phyloP scores from a whole-genome alignment of 2,797 vertebrate genomes.

The Enteromius paludinosus region DNA sequence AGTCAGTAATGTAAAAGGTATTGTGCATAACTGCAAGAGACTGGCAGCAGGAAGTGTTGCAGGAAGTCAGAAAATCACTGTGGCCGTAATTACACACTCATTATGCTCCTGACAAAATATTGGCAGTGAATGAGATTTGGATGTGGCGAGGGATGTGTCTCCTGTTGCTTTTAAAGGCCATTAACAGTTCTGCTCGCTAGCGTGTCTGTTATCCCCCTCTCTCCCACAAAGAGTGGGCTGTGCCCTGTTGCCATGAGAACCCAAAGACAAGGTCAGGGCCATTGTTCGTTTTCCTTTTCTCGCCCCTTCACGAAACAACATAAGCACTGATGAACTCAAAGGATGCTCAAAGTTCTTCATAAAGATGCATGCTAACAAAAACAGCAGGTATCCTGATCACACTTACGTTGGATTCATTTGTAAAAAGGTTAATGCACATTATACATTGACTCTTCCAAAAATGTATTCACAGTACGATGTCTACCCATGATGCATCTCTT shows the following conservation, averaged over 20 bases:
- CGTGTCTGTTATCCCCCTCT: slow-evolving; percentile 24
- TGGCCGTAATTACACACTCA: slow-evolving; percentile 28
- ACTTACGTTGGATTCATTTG: neutral
- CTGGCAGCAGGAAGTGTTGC: slow-evolving; percentile 20
- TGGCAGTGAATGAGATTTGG: slow-evolving; percentile 35
- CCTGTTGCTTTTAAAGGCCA: slow-evolving; percentile 49
- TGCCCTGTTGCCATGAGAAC: slow-evolving; percentile 76
- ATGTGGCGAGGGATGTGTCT: slow-evolving; percentile 42
- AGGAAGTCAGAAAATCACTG: slow-evolving; percentile 36
- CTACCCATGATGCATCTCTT: slow-evolving; percentile 29
- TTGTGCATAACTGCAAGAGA: neutral
- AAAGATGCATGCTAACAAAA: neutral
- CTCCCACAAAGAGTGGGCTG: slow-evolving; percentile 57
- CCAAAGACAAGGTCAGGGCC: slow-evolving; percentile 74
- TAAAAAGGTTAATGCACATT: neutral
- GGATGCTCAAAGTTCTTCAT: neutral
- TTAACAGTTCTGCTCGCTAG: slow-evolving; percentile 47
- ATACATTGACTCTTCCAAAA: neutral
- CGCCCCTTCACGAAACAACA: slow-evolving; percentile 39
- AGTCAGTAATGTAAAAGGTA: neutral
- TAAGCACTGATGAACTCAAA: slow-evolving; percentile 46
- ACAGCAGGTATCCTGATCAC: neutral
- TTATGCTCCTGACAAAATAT: slow-evolving; percentile 27
- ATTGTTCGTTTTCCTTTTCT: slow-evolving; percentile 71
- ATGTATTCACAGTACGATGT: neutral